Conservation (phyloP, 2,113 vertebrate genomes). For the Monopterus albus region DNA sequence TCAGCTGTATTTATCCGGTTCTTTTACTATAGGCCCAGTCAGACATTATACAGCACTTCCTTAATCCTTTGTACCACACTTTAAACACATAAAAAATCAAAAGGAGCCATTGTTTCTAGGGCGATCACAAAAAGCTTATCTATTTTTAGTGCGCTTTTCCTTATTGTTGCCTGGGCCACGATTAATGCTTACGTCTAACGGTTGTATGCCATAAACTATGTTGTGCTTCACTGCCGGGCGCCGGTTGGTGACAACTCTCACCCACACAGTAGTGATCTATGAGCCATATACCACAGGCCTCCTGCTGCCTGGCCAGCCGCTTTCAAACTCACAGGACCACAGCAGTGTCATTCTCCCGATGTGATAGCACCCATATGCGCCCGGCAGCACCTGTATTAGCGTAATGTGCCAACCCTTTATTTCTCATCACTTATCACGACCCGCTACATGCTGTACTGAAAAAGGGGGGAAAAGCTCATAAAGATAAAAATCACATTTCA, state of each 20-base stretch:
- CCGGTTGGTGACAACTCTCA: constrained; percentile 72
- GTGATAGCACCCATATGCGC: constrained; percentile 60
- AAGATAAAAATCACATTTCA: constrained; percentile 83
- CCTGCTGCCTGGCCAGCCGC: constrained; percentile 50
- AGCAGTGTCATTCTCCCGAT: constrained; percentile 42
- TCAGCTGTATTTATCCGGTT: constrained; percentile 29
- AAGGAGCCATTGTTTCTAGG: constrained; percentile 72
- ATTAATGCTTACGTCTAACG: constrained; percentile 61
- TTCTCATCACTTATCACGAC: constrained; percentile 69
- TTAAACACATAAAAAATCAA: constrained; percentile 55
- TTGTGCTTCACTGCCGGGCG: constrained; percentile 60
- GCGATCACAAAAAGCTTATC: constrained; percentile 62
- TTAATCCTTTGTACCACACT: constrained; percentile 32
- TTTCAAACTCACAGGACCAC: constrained; percentile 40
- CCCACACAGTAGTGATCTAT: constrained; percentile 76
- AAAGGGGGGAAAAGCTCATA: constrained; percentile 57
- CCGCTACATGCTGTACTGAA: constrained; percentile 50
- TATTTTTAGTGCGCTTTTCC: constrained; percentile 76
- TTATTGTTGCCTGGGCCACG: constrained; percentile 73
- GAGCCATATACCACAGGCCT: constrained; percentile 49
- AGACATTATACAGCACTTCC: constrained; percentile 10
- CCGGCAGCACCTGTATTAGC: constrained; percentile 64
- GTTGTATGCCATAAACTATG: constrained; percentile 68
- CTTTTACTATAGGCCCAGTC: constrained; percentile 39
- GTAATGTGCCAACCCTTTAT: constrained; percentile 56